Percentiles rank a stretch among this genome's conserved stretches.
These are phyloP conservation scores for Crotalus tigris DNA, from an alignment of 2,113 vertebrate species.

Conservation along the genomic window DNA sequence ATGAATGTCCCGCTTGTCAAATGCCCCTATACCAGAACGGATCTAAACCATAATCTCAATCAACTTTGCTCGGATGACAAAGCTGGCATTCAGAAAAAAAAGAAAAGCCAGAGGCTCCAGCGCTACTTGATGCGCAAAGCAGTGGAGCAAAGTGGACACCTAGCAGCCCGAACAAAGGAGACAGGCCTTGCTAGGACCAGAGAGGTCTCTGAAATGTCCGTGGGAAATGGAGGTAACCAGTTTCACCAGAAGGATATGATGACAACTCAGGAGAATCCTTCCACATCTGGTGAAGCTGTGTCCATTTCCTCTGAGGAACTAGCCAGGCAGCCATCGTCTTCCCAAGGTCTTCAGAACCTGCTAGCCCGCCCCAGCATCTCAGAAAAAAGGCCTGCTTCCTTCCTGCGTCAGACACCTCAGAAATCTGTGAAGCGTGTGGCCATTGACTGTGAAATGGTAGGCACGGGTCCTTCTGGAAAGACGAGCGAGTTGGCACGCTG, in stretches of 20 bases:
- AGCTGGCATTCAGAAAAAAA: slow-evolving; percentile 54
- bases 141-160: slow-evolving; percentile 62
- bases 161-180: fast-evolving
- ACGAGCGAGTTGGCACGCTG: slow-evolving; percentile 88
- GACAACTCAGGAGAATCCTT: not conserved
- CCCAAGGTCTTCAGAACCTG: slow-evolving; percentile 64
- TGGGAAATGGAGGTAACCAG: not conserved
- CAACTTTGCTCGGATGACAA: not conserved
- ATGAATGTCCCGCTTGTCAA: not conserved
- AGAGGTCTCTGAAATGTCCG: fast-evolving
- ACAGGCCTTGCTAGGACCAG: not conserved
- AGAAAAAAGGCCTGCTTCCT: slow-evolving; percentile 50
- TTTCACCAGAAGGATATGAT: fast-evolving
- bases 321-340: slow-evolving; percentile 23
- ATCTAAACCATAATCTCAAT: not conserved
- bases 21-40: not conserved
- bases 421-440: slow-evolving; percentile 73
- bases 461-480: slow-evolving; percentile 81
- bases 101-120: slow-evolving; percentile 69
- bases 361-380: slow-evolving; percentile 65
- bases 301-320: not conserved
- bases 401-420: slow-evolving; percentile 19
- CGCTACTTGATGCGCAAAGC: slow-evolving; percentile 66
- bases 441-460: slow-evolving; percentile 98
- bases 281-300: not conserved